Percentiles rank a stretch among this genome's conserved stretches.
phyloP scores from a whole-genome alignment of 1,140 invertebrate species.

The Plectrocnemia conspersa region DNA sequence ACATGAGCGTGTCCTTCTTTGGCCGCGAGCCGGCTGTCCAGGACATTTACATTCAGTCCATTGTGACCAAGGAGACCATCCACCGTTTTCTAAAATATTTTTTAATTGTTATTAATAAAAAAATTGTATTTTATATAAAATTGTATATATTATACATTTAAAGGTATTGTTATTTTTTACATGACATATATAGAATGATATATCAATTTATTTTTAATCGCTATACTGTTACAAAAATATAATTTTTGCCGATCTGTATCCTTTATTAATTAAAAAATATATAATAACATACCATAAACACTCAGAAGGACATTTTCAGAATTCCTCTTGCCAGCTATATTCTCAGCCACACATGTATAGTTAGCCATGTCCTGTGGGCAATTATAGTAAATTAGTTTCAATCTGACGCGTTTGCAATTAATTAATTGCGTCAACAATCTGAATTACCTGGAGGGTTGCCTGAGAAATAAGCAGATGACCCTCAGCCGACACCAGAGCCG shows the following conservation, averaged over 20 bases:
- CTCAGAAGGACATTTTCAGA: slow-evolving; percentile 84
- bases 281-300: slow-evolving; percentile 80
- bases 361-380: slow-evolving; percentile 75
- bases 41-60: slow-evolving; percentile 80
- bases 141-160: not conserved
- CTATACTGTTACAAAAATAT: too few species aligned
- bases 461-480: slow-evolving; percentile 87
- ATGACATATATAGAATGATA: too few species aligned
- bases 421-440: slow-evolving; percentile 3
- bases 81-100: slow-evolving; percentile 82
- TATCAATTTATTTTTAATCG: too few species aligned
- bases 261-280: too few species aligned
- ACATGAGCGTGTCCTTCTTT: slow-evolving; percentile 77
- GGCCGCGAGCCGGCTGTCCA: slow-evolving; percentile 55
- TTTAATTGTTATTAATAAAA: too few species aligned
- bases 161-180: too few species aligned
- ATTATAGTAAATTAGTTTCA: not conserved
- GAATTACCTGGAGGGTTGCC: slow-evolving; percentile 65
- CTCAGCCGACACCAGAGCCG: slow-evolving; percentile 74
- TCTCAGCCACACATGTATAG: slow-evolving; percentile 95
- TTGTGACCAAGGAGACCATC: slow-evolving; percentile 82
- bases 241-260: too few species aligned
- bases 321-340: slow-evolving; percentile 80
- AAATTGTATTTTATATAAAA: not conserved
- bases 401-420: not conserved